Percentiles rank a stretch among this genome's conserved stretches.
These are phyloP conservation scores for Myzus persicae DNA, from an alignment of 1,140 invertebrate species.

Conservation along the genomic window DNA sequence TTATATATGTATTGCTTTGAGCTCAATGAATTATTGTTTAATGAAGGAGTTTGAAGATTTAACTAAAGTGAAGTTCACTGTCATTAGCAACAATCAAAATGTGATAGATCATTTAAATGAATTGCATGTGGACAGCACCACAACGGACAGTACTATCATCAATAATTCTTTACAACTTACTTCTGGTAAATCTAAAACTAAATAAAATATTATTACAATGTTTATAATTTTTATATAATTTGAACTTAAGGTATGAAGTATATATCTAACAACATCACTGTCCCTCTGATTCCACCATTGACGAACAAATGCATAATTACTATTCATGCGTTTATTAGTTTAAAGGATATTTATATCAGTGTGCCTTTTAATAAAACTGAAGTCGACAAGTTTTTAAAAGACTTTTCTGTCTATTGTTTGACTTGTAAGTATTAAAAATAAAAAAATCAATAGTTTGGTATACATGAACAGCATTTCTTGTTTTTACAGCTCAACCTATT, in stretches of 20 bases:
- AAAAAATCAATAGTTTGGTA: too few species aligned
- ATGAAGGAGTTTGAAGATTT: constrained; percentile 50
- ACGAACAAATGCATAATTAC: constrained; percentile 39
- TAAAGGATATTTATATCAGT: constrained; percentile 23
- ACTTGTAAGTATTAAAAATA: constrained; percentile 29
- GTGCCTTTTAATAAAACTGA: constrained; percentile 19
- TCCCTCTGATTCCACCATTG: constrained; percentile 26
- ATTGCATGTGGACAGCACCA: neutral
- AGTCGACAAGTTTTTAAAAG: constrained; percentile 29
- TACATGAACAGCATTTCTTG: neutral
- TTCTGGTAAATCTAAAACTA: neutral
- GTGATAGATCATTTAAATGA: constrained; percentile 21
- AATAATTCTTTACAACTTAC: neutral
- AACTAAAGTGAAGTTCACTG: constrained; percentile 10
- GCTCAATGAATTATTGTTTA: neutral
- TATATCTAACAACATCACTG: neutral
- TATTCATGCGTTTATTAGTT: constrained; percentile 39
- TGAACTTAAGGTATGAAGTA: neutral
- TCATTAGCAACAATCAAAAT: neutral
- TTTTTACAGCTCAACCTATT: constrained; percentile 21
- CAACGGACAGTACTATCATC: neutral
- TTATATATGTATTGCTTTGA: neutral
- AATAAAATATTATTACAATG: neutral
- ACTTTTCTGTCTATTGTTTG: constrained; percentile 21
- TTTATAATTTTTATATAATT: neutral